A percentile compares a stretch with the other conserved stretches of the same genome.
Conservation (phyloP, 1,140 invertebrate genomes). For the Zaprionus gabonicus region DNA sequence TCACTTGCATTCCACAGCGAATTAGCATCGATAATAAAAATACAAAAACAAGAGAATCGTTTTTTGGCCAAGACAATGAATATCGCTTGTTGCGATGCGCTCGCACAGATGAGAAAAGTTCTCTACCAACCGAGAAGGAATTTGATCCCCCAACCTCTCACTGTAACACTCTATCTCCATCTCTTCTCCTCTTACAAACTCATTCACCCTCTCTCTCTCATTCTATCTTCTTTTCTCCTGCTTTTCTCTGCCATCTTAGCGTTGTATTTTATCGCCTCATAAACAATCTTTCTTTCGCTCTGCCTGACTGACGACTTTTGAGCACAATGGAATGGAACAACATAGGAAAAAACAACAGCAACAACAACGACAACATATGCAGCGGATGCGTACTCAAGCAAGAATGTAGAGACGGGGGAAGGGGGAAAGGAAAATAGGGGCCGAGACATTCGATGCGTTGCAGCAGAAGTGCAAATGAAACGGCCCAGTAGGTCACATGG, state of each 20-base stretch:
- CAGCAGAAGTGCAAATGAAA: constrained; percentile 45
- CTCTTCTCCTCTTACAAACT: not conserved
- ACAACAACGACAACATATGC: constrained; percentile 32
- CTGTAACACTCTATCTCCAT: not conserved
- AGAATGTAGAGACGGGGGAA: constrained; percentile 26
- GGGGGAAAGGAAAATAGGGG: not conserved
- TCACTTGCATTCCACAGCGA: not conserved
- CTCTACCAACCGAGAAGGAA: constrained; percentile 23
- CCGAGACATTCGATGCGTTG: constrained; percentile 10
- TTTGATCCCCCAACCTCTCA: constrained; percentile 29
- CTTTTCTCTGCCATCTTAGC: constrained; percentile 1
- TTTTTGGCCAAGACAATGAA: constrained; percentile 41
- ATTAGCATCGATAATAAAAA: constrained; percentile 5
- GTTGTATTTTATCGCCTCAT: constrained; percentile 46
- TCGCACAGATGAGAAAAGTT: constrained; percentile 9
- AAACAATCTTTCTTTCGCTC: constrained; percentile 42
- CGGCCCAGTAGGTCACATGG: constrained; percentile 23
- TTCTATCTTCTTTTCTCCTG: not conserved
- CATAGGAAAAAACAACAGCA: constrained; percentile 26
- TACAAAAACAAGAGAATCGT: constrained; percentile 3
- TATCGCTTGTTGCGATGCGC: constrained; percentile 23
- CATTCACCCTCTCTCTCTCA: not conserved
- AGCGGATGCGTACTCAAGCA: constrained; percentile 43
- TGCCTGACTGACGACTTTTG: constrained; percentile 30
- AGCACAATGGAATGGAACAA: constrained; percentile 35